phyloP scores from a whole-genome alignment of 2,797 vertebrate genomes.

The Microctenopoma lineatum region DNA sequence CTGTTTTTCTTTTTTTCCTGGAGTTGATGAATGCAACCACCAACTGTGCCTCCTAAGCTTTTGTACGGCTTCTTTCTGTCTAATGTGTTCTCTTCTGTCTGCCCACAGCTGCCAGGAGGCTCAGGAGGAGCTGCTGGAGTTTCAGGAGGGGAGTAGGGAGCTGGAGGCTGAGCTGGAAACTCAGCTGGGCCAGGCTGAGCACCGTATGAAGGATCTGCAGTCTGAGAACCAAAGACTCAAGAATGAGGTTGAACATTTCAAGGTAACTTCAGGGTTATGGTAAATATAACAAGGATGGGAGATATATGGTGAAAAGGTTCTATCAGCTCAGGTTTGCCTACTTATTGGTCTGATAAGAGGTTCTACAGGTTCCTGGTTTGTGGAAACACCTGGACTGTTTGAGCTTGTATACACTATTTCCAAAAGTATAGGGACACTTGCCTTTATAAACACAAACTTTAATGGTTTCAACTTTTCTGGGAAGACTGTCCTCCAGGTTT shows the following conservation, averaged over 20 bases:
- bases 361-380: too few species aligned
- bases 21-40: slow-evolving; percentile 1
- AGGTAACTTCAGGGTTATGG: slow-evolving; percentile 77
- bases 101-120: slow-evolving; percentile 89
- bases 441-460: too few species aligned
- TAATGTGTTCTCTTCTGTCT: slow-evolving; percentile 9
- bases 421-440: too few species aligned
- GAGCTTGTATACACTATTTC: too few species aligned
- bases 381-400: too few species aligned
- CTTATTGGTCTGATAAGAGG: too few species aligned
- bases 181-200: slow-evolving; percentile 92
- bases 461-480: too few species aligned
- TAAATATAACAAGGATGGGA: neutral
- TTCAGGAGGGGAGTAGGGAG: slow-evolving; percentile 96
- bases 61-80: slow-evolving; percentile 37
- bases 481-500: too few species aligned
- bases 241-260: slow-evolving; percentile 90
- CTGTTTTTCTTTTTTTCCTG: neutral
- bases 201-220: slow-evolving; percentile 91
- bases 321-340: neutral
- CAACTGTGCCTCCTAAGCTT: slow-evolving; percentile 3
- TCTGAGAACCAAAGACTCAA: slow-evolving; percentile 93
- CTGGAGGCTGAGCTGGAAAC: slow-evolving; percentile 95
- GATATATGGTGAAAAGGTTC: neutral
- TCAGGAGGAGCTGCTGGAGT: slow-evolving; percentile 93